phyloP scores from a whole-genome alignment of 2,113 vertebrate species.

The Colaptes auratus region DNA sequence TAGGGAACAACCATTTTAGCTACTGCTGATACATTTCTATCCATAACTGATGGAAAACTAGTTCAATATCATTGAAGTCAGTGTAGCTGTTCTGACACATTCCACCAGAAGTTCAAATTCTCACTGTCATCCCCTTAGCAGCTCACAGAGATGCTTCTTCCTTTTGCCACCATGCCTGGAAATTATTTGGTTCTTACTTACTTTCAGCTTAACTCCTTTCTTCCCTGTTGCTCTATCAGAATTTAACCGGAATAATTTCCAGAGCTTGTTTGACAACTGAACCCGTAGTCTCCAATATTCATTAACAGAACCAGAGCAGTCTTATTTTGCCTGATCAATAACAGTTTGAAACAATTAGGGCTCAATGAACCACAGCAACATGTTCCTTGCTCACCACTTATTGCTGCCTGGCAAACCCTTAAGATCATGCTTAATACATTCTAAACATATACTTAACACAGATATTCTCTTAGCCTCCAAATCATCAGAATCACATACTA shows the following conservation, averaged over 20 bases:
- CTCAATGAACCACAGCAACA: constrained; percentile 36
- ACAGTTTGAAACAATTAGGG: constrained; percentile 21
- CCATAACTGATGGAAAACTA: background rate
- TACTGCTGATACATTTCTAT: background rate
- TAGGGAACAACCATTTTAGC: background rate
- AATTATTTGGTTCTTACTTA: background rate
- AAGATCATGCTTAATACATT: background rate
- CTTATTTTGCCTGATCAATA: constrained; percentile 56
- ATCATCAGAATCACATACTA: background rate
- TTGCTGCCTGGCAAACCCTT: background rate
- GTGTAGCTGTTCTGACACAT: background rate
- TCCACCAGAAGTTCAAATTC: background rate
- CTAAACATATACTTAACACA: background rate
- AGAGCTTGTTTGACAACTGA: constrained; percentile 19
- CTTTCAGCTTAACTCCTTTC: background rate
- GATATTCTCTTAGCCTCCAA: background rate
- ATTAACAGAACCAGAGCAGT: constrained; percentile 32
- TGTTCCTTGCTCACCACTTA: background rate
- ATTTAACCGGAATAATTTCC: background rate
- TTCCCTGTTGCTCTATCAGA: background rate
- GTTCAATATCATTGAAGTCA: background rate
- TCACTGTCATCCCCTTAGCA: too few relatives aligned
- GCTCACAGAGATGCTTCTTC: background rate
- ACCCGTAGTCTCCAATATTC: constrained; percentile 24
- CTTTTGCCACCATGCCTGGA: background rate